Evolutionary conservation across 2,888 invertebrate genomes (phyloP), one percentile per base, ranked within the genome.

Genomic region (Acronicta alni): DNA sequence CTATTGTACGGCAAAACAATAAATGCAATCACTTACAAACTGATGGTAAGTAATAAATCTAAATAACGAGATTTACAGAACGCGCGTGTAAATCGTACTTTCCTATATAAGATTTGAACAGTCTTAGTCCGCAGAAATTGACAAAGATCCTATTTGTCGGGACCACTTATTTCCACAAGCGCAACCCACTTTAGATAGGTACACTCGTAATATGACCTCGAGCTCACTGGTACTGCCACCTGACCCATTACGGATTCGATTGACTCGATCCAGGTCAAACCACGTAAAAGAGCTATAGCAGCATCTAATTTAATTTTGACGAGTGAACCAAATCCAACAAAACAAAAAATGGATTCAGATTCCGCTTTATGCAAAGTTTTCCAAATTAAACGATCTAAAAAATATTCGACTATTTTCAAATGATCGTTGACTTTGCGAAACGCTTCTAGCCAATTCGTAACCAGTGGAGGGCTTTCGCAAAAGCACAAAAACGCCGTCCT

Each of bases 191-290:
- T 71, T 58, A 71, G 57, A 63, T 59, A 71, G 57, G 61, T 59
- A 68, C 60, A 67, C 53, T 74, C 59, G 57, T 59, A 37, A 56
- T 42, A 67, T 63, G 66, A 65, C 71, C 62, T 67, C 66, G 62
- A 48, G 53, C 51, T n/a, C n/a, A n/a, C n/a, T 46, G 56, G 41
- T 47, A 66, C 68, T 61, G 60, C 60, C 63, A 77, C 72, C 65
- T 77, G 65, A 75, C 53, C 60, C 41, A 64, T 62, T 47, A 49
- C 45, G 39, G 65, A 67, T 71, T 63, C 67, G 67, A 77, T 75
- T 69, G 59, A 61, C 45, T 52, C 41, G 52, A 77, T 72, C 51
- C 67, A 70, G 67, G 62, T 68, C 62, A 67, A 60, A 53, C 53
- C 67, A 46, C 44, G 53, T 41, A 41, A 74, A 71, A 62, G 30